These are phyloP conservation scores for Brachyistius frenatus DNA, from an alignment of 2,113 vertebrate genomes.

Conservation along the genomic window DNA sequence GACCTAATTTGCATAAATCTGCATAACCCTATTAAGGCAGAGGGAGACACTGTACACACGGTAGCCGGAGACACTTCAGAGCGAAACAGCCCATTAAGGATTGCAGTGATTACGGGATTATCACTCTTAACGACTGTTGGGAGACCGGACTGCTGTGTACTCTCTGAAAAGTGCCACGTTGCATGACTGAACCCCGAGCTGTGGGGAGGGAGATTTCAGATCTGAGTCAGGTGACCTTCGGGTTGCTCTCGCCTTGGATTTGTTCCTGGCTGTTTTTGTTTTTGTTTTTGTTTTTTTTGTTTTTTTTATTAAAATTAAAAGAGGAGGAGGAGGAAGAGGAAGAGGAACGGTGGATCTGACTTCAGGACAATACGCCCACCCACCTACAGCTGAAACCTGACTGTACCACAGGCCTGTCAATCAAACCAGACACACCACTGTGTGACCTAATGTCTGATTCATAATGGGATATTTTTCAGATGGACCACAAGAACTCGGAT, in stretches of 20 bases:
- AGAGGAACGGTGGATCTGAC: too few relatives aligned
- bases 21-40: conserved; percentile 73
- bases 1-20: conserved; percentile 77
- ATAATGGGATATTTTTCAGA: too few relatives aligned
- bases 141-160: conserved; percentile 31
- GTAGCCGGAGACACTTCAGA: conserved; percentile 65
- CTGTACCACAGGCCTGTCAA: too few relatives aligned
- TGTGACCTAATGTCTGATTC: too few relatives aligned
- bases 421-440: too few relatives aligned
- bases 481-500: too few relatives aligned
- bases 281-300: too few relatives aligned
- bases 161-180: conserved; percentile 42
- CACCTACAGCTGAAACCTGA: too few relatives aligned
- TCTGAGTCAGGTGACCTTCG: conserved; percentile 40
- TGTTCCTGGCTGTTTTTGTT: neutral
- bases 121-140: conserved; percentile 64
- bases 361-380: too few relatives aligned
- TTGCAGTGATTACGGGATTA: conserved; percentile 77
- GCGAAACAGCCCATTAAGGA: conserved; percentile 74
- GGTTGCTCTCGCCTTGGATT: neutral
- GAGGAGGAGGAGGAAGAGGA: too few relatives aligned
- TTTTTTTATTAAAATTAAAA: neutral
- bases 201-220: neutral
- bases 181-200: conserved; percentile 19
- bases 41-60: conserved; percentile 53